Evolutionary conservation across 1,140 invertebrate genomes (phyloP), one percentile per base, ranked within the genome.

Genomic region (Gonatopus flavifemur): DNA sequence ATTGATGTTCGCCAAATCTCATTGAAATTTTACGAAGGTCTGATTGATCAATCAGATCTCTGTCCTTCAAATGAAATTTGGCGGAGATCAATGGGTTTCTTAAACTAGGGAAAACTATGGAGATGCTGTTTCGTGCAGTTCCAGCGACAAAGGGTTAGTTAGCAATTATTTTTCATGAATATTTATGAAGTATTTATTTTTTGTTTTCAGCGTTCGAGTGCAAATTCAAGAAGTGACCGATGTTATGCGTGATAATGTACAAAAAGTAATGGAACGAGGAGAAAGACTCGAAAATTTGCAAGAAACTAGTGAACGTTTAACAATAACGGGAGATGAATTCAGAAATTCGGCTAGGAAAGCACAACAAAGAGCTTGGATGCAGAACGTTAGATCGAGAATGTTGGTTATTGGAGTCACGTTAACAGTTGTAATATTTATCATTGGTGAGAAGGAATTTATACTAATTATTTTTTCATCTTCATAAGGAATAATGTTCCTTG

Each of bases 191-290:
- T 54, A 6, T 39, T 13, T 37, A 13, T 32, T 46, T n/a, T 44
- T 48, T 7, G 24, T 44, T 52, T 55, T 12, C 38, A 82, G 80
- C 52, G 75, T 81, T 0, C 72, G 72, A 49, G 65, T 78, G 20
- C 81, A 84, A 62, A 81, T 84, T 20, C 76, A 81, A 25, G 81
- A 83, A 46, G 82, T 83, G 10, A 78, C 82, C 1, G 78, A 79
- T 42, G 77, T 80, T 5, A 84, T 84, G 82, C 74, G 80, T 5
- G 71, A 79, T 22, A 84, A 84, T 66, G 79, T 84, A 1, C 72
- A 74, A 42, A 81, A 79, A 56, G 74, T 84, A 3, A 66, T 83
- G 50, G 82, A 83, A 32, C 61, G 83, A 31, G 83, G 82, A 13
- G 82, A 84, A 8, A 72, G 70, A 39, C 52, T 84, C 22, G 82